Base-by-base conservation (phyloP, 1,140 invertebrate species). In the Euschistus heros region DNA sequence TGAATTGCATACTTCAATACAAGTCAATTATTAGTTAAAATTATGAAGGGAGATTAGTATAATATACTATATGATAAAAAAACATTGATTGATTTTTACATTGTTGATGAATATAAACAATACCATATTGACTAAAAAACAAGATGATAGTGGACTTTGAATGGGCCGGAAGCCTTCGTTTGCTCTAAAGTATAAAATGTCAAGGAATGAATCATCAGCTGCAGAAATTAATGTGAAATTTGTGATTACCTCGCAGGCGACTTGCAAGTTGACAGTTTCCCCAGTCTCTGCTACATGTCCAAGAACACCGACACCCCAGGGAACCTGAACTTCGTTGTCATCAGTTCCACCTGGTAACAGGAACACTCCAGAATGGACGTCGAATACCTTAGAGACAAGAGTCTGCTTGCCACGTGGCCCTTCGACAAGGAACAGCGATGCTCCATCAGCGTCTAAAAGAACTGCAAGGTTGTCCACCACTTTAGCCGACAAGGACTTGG, bases 231-330 rank as follows among this genome's bases (percentile, higher is more conserved):
- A 20, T 62, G 6, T 8, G 6, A 26, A 47, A 22, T 15, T 2
- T 50, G 14, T 13, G 67, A 71, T 74, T 69, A 78, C 77, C 74
- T 78, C 74, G 68, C 74, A 75, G 18, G 77, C 78, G 24, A 75
- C 66, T 67, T 74, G 72, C 10, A 80, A 69, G 69, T 79, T 79
- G 67, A 83, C 76, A 13, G 78, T 74, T 70, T 82, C 78, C 57
- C 82, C 82, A 5, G 76, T 80, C 64, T 81, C 75, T 0, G 83
- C 83, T 4, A 84, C 83, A 72, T 82, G 79, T 0, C 84, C 84
- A 8, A 82, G 76, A 55, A 85, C 81, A 15, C 84, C 84, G 22
- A 77, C 79, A 8, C 83, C 83, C 80, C 81, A 83, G 18, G 75
- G 75, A 24, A 77, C 70, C 63, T 75, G 72, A 8, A 77, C 72